Percentiles rank a stretch among this genome's conserved stretches.
These are phyloP conservation scores for Arctocebus calabarensis DNA, from an alignment of 2,797 vertebrate species.

Conservation along the genomic window DNA sequence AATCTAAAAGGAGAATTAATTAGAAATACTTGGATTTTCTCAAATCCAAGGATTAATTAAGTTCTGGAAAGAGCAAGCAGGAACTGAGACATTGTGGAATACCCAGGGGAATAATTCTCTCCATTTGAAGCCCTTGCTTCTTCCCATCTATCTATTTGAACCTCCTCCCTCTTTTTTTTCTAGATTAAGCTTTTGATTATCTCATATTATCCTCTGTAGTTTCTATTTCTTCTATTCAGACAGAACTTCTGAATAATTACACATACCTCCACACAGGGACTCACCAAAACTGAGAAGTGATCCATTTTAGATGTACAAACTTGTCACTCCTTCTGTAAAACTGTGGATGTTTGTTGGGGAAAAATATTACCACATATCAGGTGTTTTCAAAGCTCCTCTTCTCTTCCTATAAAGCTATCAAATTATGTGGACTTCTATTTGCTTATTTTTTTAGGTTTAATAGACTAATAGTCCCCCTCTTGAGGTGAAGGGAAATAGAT, in stretches of 20 bases:
- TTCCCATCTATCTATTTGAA: background rate
- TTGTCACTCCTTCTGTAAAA: background rate
- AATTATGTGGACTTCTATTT: background rate
- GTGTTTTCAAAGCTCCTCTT: background rate
- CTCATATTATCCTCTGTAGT: background rate
- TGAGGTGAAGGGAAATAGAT: slow-evolving; percentile 22
- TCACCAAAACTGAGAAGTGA: background rate
- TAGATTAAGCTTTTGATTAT: background rate
- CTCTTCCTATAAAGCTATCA: background rate
- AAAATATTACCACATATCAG: background rate
- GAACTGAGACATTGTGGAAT: background rate
- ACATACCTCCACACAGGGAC: background rate
- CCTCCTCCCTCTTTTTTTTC: background rate
- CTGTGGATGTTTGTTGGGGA: background rate
- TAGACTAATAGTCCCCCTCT: background rate
- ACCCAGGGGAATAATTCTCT: background rate
- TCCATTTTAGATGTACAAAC: background rate
- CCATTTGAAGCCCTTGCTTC: background rate
- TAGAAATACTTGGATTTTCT: background rate
- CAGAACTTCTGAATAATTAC: background rate
- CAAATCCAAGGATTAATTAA: background rate
- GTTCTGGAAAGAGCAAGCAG: background rate
- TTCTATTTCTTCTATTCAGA: background rate
- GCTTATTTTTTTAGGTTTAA: slow-evolving; percentile 41
- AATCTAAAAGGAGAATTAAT: background rate